Conservation (phyloP, 2,888 invertebrate species). For the Norana najaformis region DNA sequence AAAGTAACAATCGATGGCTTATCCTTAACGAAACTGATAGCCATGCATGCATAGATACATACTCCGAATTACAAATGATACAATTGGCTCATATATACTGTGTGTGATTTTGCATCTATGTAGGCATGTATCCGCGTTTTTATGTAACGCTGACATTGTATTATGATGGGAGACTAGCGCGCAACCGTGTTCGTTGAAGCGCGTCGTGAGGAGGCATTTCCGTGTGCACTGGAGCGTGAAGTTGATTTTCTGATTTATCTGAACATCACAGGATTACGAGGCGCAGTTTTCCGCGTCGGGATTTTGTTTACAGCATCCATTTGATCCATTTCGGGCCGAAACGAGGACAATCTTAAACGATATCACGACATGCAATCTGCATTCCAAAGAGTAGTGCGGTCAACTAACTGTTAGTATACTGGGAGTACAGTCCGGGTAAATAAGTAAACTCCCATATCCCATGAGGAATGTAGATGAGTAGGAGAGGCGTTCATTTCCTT, state of each 20-base stretch:
- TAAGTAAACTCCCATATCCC: too few relatives aligned
- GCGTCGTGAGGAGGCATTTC: neutral
- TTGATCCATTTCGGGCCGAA: neutral
- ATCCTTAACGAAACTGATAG: too few relatives aligned
- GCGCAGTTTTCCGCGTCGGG: neutral
- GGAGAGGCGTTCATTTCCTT: too few relatives aligned
- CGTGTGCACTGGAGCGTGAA: neutral
- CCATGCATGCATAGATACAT: neutral
- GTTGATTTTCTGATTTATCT: conserved; percentile 8
- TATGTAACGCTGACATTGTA: neutral
- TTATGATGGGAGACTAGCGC: neutral
- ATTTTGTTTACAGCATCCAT: neutral
- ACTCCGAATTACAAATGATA: too few relatives aligned
- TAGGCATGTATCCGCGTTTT: neutral
- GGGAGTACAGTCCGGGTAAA: too few relatives aligned
- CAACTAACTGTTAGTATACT: too few relatives aligned
- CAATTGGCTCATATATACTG: neutral
- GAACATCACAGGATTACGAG: neutral
- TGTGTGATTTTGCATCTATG: neutral
- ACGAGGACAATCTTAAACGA: neutral
- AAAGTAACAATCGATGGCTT: too few relatives aligned
- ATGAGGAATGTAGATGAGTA: too few relatives aligned
- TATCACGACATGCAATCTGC: neutral
- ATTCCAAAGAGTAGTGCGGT: neutral
- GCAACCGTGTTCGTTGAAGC: neutral